phyloP scores from a whole-genome alignment of 2,888 invertebrate genomes.

The Dexiosoma caninum region DNA sequence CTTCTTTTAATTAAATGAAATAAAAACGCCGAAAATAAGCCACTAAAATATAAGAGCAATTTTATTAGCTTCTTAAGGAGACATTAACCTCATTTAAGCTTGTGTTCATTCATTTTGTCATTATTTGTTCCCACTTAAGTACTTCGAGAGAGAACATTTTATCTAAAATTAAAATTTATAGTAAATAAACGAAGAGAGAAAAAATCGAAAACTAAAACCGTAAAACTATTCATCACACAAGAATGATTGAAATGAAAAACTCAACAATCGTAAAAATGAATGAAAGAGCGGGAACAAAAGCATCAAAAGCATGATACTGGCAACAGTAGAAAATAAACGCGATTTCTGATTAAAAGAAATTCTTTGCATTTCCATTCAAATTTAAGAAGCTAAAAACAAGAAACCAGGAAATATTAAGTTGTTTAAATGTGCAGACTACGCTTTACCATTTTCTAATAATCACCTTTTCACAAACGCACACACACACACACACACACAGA shows the following conservation, averaged over 20 bases:
- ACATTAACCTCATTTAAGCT: constrained; percentile 32
- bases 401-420: neutral
- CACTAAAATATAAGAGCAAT: neutral
- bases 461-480: neutral
- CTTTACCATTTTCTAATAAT: neutral
- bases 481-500: neutral
- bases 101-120: neutral
- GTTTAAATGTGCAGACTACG: constrained; percentile 6
- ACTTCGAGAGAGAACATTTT: neutral
- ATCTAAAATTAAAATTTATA: constrained; percentile 8
- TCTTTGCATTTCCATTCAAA: neutral
- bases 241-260: constrained; percentile 37
- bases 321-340: constrained; percentile 3
- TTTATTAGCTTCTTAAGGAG: constrained; percentile 15
- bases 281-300: neutral
- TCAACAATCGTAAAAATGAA: constrained; percentile 37
- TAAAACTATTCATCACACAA: neutral
- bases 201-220: neutral
- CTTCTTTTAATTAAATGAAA: neutral
- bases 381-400: constrained; percentile 1
- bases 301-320: neutral
- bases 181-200: neutral
- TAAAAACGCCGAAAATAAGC: neutral
- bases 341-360: neutral
- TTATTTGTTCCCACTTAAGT: neutral